Conservation (phyloP, 2,888 invertebrate genomes). For the Mesorhabditis spiculigera region DNA sequence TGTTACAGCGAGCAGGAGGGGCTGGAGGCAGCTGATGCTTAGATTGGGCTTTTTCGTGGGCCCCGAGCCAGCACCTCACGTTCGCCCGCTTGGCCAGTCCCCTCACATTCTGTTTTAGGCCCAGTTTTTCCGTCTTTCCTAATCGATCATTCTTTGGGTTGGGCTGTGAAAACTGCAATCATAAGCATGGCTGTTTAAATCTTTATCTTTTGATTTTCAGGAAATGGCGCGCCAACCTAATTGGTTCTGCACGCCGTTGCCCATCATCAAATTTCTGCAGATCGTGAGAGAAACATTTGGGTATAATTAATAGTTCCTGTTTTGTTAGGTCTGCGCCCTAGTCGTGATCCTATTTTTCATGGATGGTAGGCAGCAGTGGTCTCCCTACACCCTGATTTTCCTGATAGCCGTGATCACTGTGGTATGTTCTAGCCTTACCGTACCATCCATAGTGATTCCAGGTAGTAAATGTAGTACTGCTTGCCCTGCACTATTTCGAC, state of each 20-base stretch:
- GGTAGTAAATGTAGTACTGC: background rate
- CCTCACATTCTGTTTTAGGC: too few relatives aligned
- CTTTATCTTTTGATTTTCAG: background rate
- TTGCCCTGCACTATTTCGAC: conserved; percentile 1
- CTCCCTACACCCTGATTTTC: conserved; percentile 20
- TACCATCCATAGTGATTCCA: background rate
- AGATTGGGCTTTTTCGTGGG: too few relatives aligned
- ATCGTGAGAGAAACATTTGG: conserved; percentile 14
- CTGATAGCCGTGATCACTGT: conserved; percentile 13
- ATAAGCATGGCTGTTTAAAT: too few relatives aligned
- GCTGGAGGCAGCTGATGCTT: too few relatives aligned
- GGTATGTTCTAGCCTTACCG: conserved; percentile 5
- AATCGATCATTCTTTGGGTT: too few relatives aligned
- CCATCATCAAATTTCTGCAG: conserved; percentile 19
- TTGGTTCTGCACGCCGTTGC: conserved; percentile 23
- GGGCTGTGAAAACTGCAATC: too few relatives aligned
- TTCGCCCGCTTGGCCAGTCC: too few relatives aligned
- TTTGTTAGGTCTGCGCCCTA: conserved; percentile 14
- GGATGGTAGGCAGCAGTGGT: conserved; percentile 27
- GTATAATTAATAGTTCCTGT: background rate
- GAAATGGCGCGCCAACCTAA: conserved; percentile 18
- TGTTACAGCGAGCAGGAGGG: too few relatives aligned
- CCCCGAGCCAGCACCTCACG: too few relatives aligned
- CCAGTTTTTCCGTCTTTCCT: too few relatives aligned
- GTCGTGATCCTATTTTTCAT: conserved; percentile 17